Percentiles rank a stretch among this genome's conserved stretches.
phyloP scores from a whole-genome alignment of 2,113 vertebrate genomes.

The Maccullochella peelii region DNA sequence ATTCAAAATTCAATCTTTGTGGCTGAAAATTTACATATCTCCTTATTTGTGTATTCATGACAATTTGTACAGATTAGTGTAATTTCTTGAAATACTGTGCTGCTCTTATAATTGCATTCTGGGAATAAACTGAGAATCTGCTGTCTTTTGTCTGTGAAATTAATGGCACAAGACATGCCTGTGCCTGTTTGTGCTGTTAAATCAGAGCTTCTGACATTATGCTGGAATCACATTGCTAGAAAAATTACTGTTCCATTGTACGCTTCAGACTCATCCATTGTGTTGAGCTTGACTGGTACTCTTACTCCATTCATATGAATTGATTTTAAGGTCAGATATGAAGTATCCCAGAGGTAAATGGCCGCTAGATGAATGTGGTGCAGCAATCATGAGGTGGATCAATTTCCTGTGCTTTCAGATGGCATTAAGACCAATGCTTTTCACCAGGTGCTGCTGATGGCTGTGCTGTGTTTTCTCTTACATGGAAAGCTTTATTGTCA shows the following conservation, averaged over 20 bases:
- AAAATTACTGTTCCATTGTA: not conserved
- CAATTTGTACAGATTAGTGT: not conserved
- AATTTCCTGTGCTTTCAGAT: slow-evolving; percentile 20
- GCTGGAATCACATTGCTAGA: not conserved
- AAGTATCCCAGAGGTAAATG: not conserved
- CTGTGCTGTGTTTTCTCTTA: not conserved
- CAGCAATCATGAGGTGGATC: slow-evolving; percentile 6
- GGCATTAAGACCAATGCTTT: not conserved
- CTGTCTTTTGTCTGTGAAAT: not conserved
- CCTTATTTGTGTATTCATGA: not conserved
- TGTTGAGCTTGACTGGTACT: not conserved
- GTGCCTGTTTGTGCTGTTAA: not conserved
- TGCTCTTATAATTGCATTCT: not conserved
- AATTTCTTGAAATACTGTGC: not conserved
- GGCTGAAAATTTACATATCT: not conserved
- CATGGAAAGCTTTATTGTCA: not conserved
- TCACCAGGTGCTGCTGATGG: not conserved
- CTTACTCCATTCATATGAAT: not conserved
- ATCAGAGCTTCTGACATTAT: not conserved
- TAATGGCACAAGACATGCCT: not conserved
- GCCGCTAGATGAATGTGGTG: not conserved
- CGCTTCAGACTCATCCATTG: not conserved
- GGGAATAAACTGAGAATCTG: not conserved
- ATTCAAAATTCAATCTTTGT: not conserved
- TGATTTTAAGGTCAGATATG: slow-evolving; percentile 6